These are phyloP conservation scores for Pangasius mekongensis DNA, from an alignment of 2,797 vertebrate genomes.

Conservation along the genomic window DNA sequence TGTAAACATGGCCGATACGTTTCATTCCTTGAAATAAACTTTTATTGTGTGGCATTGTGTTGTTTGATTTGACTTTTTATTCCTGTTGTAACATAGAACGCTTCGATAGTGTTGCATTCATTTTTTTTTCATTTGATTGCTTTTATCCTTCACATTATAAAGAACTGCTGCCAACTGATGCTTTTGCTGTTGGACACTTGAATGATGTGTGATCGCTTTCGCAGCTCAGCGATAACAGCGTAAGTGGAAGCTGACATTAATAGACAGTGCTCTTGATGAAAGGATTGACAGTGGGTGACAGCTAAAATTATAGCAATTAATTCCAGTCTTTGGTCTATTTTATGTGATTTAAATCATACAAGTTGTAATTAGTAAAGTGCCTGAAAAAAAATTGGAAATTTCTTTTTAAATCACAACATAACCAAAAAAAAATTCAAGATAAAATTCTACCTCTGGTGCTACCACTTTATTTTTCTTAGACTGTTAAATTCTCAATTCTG, in stretches of 20 bases:
- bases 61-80: background rate
- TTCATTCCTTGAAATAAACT: slow-evolving; percentile 17
- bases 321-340: background rate
- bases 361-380: background rate
- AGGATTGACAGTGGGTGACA: background rate
- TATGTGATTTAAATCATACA: background rate
- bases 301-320: background rate
- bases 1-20: background rate
- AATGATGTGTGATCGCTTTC: background rate
- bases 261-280: background rate
- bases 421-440: background rate
- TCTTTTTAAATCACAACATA: too few relatives aligned
- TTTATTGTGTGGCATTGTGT: background rate
- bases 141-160: background rate
- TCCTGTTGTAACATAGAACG: background rate
- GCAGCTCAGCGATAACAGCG: background rate
- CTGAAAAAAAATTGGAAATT: background rate
- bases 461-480: background rate
- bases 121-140: background rate
- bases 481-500: too few relatives aligned
- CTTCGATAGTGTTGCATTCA: background rate
- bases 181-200: background rate
- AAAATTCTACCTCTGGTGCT: background rate
- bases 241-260: background rate
- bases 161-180: too few relatives aligned